phyloP scores from a whole-genome alignment of 2,888 invertebrate species.

The Drosophila siamana region DNA sequence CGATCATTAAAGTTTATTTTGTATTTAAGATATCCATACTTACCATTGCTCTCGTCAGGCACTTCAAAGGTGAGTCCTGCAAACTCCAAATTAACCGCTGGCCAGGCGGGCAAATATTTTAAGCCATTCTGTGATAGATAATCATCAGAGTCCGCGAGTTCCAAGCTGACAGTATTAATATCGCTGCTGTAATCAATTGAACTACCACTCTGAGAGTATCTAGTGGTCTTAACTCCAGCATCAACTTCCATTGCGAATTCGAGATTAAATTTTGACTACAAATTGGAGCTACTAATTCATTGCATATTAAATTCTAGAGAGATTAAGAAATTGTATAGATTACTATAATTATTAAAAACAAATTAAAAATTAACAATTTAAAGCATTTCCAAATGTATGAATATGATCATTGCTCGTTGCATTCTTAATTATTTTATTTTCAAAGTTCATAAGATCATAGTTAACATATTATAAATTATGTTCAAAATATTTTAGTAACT shows the following conservation, averaged over 20 bases:
- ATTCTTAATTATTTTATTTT: no score
- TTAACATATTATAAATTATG: no score
- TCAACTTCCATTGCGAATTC: slow-evolving; percentile 28
- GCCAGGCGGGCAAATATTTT: slow-evolving; percentile 88
- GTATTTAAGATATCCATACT: slow-evolving; percentile 56
- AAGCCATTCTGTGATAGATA: slow-evolving; percentile 86
- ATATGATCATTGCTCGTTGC: neutral
- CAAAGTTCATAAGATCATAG: no score
- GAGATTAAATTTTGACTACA: neutral
- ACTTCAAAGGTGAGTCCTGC: slow-evolving; percentile 93
- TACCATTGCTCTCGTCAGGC: slow-evolving; percentile 89
- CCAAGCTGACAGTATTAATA: slow-evolving; percentile 83
- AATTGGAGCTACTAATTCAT: neutral
- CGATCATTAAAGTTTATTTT: neutral
- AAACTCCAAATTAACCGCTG: slow-evolving; percentile 93
- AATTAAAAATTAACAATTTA: neutral
- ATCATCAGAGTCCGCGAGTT: slow-evolving; percentile 86
- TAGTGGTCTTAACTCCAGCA: slow-evolving; percentile 51
- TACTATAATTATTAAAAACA: neutral
- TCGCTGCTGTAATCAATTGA: slow-evolving; percentile 81
- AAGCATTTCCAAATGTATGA: no score
- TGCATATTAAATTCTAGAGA: neutral
- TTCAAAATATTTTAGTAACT: no score
- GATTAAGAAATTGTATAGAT: neutral
- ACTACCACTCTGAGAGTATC: slow-evolving; percentile 66